Percentiles rank a stretch among this genome's conserved stretches.
Conservation (phyloP, 1,140 invertebrate genomes). For the Parapsyche elsis region DNA sequence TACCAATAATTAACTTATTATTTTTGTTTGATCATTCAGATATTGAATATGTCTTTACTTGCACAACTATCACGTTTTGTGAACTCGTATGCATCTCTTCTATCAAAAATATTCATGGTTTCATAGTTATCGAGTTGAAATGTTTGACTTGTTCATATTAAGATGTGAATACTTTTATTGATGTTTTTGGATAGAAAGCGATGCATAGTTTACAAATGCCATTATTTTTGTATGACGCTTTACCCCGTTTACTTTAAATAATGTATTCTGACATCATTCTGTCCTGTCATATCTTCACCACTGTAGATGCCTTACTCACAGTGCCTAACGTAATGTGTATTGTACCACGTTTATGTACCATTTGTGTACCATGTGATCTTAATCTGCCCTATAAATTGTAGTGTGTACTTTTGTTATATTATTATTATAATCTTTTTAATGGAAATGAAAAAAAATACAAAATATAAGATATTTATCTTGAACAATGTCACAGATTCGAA, state of each 20-base stretch:
- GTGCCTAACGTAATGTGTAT: slow-evolving; percentile 67
- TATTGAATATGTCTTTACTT: too few relatives aligned
- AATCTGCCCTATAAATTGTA: slow-evolving; percentile 56
- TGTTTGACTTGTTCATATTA: too few relatives aligned
- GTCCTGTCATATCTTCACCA: slow-evolving; percentile 62
- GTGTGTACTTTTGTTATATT: slow-evolving; percentile 55
- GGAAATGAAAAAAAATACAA: slow-evolving; percentile 44
- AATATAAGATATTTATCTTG: slow-evolving; percentile 49
- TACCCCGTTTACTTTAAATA: not conserved
- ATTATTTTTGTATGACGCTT: slow-evolving; percentile 10
- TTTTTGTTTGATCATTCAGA: too few relatives aligned
- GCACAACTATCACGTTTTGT: too few relatives aligned
- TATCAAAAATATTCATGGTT: too few relatives aligned
- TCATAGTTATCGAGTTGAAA: too few relatives aligned
- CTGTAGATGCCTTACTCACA: slow-evolving; percentile 70
- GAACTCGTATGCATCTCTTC: too few relatives aligned
- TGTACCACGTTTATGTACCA: slow-evolving; percentile 64
- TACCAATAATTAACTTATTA: too few relatives aligned
- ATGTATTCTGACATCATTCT: slow-evolving; percentile 45
- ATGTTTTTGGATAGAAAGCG: too few relatives aligned
- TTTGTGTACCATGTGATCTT: slow-evolving; percentile 58
- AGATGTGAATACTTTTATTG: too few relatives aligned
- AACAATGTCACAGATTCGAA: slow-evolving; percentile 48
- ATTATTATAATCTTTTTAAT: slow-evolving; percentile 54
- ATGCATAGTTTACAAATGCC: not conserved